phyloP scores from a whole-genome alignment of 1,140 invertebrate species.

The Orchesella cincta region DNA sequence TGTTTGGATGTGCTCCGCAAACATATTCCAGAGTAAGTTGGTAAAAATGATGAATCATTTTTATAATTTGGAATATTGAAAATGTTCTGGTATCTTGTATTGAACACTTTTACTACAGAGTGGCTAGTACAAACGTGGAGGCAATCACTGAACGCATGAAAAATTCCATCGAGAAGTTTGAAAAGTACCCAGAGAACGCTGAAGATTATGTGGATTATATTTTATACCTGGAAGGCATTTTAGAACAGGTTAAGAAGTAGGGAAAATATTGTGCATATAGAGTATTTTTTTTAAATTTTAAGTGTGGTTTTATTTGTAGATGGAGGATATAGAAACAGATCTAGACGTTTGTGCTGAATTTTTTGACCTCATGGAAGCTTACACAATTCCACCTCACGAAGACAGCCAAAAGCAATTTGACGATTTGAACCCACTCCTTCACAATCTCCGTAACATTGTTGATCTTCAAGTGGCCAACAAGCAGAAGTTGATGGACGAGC shows the following conservation, averaged over 20 bases:
- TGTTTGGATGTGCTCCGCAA: slow-evolving; percentile 66
- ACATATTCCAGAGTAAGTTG: slow-evolving; percentile 60
- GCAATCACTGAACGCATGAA: slow-evolving; percentile 63
- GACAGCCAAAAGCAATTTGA: background rate
- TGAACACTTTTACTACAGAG: slow-evolving; percentile 54
- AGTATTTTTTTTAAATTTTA: slow-evolving; percentile 31
- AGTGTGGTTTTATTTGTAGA: too few relatives aligned
- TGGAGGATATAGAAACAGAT: slow-evolving; percentile 37
- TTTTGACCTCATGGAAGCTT: slow-evolving; percentile 38
- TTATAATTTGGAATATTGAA: background rate
- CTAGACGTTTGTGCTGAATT: slow-evolving; percentile 36
- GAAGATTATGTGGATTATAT: slow-evolving; percentile 69
- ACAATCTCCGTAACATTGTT: slow-evolving; percentile 27
- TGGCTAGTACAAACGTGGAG: slow-evolving; percentile 65
- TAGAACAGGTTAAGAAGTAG: too few relatives aligned
- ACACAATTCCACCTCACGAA: slow-evolving; percentile 17
- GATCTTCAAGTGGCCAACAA: slow-evolving; percentile 33
- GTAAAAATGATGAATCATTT: slow-evolving; percentile 43
- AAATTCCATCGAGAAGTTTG: slow-evolving; percentile 65
- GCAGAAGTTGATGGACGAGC: slow-evolving; percentile 30
- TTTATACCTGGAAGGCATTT: slow-evolving; percentile 68
- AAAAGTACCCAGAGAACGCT: slow-evolving; percentile 64
- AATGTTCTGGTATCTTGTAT: background rate
- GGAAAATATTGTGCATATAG: too few relatives aligned
- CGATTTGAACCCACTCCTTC: slow-evolving; percentile 10